A percentile compares a stretch with the other conserved stretches of the same genome.
Conservation (phyloP, 2,888 invertebrate genomes). For the Operophtera brumata region DNA sequence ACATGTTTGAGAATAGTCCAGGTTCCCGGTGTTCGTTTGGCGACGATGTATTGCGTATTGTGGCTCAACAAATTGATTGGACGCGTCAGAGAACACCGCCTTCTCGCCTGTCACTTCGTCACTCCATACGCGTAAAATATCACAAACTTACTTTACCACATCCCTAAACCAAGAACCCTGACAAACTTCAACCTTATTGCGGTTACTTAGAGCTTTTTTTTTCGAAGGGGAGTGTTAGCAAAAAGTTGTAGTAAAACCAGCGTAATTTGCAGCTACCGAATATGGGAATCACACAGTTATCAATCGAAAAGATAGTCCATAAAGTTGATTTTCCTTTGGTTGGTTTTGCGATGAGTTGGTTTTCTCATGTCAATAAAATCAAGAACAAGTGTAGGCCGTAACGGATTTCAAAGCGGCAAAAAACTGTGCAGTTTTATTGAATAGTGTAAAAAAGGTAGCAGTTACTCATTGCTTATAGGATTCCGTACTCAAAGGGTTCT, state of each 20-base stretch:
- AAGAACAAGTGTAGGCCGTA: constrained; percentile 40
- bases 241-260: constrained; percentile 25
- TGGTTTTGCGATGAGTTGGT: constrained; percentile 16
- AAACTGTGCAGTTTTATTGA: constrained; percentile 31
- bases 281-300: constrained; percentile 8
- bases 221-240: not conserved
- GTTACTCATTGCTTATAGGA: constrained; percentile 2
- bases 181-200: constrained; percentile 32
- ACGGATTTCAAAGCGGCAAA: constrained; percentile 34
- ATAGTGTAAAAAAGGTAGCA: constrained; percentile 17
- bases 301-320: not conserved
- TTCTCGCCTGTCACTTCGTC: constrained; percentile 69
- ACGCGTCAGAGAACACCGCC: constrained; percentile 66
- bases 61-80: constrained; percentile 76
- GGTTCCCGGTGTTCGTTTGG: constrained; percentile 55
- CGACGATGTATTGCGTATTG: constrained; percentile 73
- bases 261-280: constrained; percentile 30
- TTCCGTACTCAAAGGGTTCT: too few species aligned
- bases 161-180: constrained; percentile 4
- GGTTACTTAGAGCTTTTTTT: constrained; percentile 9
- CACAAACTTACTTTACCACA: constrained; percentile 35
- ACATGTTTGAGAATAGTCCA: constrained; percentile 44
- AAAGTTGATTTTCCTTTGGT: constrained; percentile 3
- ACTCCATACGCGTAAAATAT: constrained; percentile 59
- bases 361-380: constrained; percentile 40